A percentile compares a stretch with the other conserved stretches of the same genome.
phyloP scores from a whole-genome alignment of 2,113 vertebrate genomes.

The Chamaea fasciata region DNA sequence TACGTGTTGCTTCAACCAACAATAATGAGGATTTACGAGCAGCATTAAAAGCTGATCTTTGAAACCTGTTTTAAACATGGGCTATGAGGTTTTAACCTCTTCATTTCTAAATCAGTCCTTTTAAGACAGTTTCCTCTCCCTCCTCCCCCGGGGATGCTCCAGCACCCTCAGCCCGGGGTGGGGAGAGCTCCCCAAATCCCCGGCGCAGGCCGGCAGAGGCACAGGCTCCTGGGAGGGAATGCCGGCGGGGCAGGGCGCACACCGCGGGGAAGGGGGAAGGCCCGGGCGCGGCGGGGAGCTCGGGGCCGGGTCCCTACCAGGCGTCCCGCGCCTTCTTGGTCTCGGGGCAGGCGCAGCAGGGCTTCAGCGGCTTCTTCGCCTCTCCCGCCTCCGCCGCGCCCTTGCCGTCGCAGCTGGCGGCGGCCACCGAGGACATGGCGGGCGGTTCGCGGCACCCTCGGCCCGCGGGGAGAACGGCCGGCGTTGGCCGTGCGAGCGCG shows the following conservation, averaged over 20 bases:
- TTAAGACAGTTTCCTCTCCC: neutral
- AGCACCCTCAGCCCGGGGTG: accelerated
- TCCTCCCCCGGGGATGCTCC: neutral
- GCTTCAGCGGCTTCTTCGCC: constrained; percentile 88
- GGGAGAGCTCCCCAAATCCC: neutral
- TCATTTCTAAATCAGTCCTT: neutral
- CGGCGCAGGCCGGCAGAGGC: accelerated
- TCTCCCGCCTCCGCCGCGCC: constrained; percentile 21
- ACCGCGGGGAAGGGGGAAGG: too few species aligned
- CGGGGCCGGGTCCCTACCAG: constrained; percentile 74
- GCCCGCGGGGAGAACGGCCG: neutral
- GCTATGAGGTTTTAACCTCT: neutral
- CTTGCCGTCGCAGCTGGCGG: constrained; percentile 71
- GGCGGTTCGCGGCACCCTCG: neutral
- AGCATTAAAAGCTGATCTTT: neutral
- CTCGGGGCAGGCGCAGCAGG: constrained; percentile 96
- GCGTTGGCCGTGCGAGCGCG: accelerated
- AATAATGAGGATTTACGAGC: neutral
- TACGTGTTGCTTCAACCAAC: neutral
- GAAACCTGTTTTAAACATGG: neutral
- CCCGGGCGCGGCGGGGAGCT: neutral
- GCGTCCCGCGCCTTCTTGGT: constrained; percentile 91
- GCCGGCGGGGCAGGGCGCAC: neutral
- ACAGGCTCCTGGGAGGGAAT: accelerated
- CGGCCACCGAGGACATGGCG: constrained; percentile 74